These are phyloP conservation scores for Reticulitermes speratus DNA, from an alignment of 1,140 invertebrate species.

Conservation along the genomic window DNA sequence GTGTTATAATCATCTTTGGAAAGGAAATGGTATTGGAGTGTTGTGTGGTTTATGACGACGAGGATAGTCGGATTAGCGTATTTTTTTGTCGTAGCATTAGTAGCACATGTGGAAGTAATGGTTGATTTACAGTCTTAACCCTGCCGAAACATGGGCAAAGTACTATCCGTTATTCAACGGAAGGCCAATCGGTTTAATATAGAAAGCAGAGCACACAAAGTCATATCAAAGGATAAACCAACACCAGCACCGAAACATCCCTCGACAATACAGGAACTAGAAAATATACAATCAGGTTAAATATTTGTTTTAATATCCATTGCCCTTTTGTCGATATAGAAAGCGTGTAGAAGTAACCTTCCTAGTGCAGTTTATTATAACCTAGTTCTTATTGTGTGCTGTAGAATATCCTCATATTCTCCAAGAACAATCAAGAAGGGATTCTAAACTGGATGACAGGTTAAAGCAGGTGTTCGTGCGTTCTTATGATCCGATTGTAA, in stretches of 20 bases:
- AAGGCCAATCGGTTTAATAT: slow-evolving; percentile 63
- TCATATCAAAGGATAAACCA: slow-evolving; percentile 67
- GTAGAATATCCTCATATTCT: slow-evolving; percentile 60
- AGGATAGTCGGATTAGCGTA: too few species aligned
- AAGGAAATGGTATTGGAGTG: too few species aligned
- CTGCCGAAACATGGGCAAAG: slow-evolving; percentile 53
- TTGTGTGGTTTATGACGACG: too few species aligned
- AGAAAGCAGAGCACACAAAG: slow-evolving; percentile 66
- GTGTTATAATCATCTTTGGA: too few species aligned
- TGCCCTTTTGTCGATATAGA: too few species aligned
- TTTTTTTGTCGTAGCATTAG: too few species aligned
- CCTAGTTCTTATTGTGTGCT: slow-evolving; percentile 36
- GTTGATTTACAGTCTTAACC: too few species aligned
- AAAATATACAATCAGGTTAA: slow-evolving; percentile 58
- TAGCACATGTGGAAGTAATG: too few species aligned
- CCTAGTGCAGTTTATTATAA: neutral
- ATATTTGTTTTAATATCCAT: neutral
- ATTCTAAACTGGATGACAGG: slow-evolving; percentile 56
- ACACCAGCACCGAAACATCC: slow-evolving; percentile 61
- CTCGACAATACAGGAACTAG: slow-evolving; percentile 57
- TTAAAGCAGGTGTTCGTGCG: slow-evolving; percentile 69
- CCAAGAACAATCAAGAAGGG: slow-evolving; percentile 57
- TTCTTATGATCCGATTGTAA: slow-evolving; percentile 53
- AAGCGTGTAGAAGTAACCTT: too few species aligned
- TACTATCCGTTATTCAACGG: slow-evolving; percentile 49